A percentile compares a stretch with the other conserved stretches of the same genome.
Evolutionary conservation across 2,888 invertebrate genomes (phyloP).

Genomic region (Acanthopleura granulata): DNA sequence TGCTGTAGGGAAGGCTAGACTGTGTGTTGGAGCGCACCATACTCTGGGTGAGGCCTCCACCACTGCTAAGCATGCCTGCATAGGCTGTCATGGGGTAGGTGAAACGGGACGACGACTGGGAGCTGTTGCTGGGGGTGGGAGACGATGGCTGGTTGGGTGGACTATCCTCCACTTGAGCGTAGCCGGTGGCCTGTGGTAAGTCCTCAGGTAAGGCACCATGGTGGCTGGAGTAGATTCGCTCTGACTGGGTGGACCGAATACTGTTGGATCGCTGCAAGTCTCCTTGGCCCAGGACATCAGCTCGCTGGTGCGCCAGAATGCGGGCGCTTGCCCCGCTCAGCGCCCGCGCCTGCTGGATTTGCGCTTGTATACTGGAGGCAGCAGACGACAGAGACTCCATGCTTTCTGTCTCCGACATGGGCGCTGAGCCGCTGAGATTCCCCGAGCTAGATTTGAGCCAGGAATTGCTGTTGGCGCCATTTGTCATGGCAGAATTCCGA

Average conservation of each 20-base stretch:
- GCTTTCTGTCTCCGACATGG: slow-evolving; percentile 89
- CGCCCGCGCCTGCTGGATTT: slow-evolving; percentile 81
- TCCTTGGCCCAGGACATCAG: slow-evolving; percentile 76
- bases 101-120: slow-evolving; percentile 59
- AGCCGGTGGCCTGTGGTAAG: slow-evolving; percentile 27
- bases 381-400: slow-evolving; percentile 75
- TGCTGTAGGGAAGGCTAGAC: slow-evolving; percentile 47
- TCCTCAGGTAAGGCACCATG: slow-evolving; percentile 48
- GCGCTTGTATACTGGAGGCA: slow-evolving; percentile 70
- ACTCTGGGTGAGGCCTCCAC: slow-evolving; percentile 35
- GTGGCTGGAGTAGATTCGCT: slow-evolving; percentile 88
- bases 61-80: slow-evolving; percentile 26
- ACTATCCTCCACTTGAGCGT: slow-evolving; percentile 31
- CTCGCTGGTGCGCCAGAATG: slow-evolving; percentile 50
- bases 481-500: slow-evolving; percentile 37
- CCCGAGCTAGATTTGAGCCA: slow-evolving; percentile 57
- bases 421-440: slow-evolving; percentile 36
- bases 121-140: slow-evolving; percentile 61
- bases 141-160: slow-evolving; percentile 50
- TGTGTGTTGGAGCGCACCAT: slow-evolving; percentile 61
- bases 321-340: slow-evolving; percentile 77
- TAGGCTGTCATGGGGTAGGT: slow-evolving; percentile 62
- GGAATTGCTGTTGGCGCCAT: slow-evolving; percentile 37
- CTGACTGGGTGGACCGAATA: slow-evolving; percentile 87
- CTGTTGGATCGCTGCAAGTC: slow-evolving; percentile 63